These are phyloP conservation scores for Oncorhynchus mykiss DNA, from an alignment of 2,113 vertebrate species.

Conservation along the genomic window DNA sequence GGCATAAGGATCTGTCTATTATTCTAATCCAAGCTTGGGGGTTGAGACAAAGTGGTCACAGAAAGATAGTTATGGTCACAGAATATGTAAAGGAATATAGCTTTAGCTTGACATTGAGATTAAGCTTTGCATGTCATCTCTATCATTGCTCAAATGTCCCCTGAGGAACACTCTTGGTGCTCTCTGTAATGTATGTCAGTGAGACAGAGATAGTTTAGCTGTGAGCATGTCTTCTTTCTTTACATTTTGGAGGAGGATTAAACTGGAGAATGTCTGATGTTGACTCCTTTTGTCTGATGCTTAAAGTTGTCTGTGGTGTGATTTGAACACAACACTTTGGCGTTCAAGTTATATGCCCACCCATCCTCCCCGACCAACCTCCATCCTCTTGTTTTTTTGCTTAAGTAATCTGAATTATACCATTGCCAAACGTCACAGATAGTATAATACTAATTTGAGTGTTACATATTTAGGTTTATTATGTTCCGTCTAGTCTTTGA, in stretches of 20 bases:
- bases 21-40: background rate
- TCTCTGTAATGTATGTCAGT: background rate
- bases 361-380: too few species aligned
- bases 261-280: conserved; percentile 47
- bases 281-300: conserved; percentile 36
- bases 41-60: background rate
- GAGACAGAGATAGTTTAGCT: background rate
- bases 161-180: background rate
- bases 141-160: too few species aligned
- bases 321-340: too few species aligned
- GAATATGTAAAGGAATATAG: background rate
- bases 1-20: background rate
- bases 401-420: too few species aligned
- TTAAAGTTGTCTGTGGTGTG: too few species aligned
- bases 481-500: too few species aligned
- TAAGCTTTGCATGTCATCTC: background rate
- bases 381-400: too few species aligned
- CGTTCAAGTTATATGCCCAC: too few species aligned
- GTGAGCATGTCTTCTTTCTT: background rate
- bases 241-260: conserved; percentile 11
- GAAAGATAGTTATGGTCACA: background rate
- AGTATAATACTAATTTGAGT: too few species aligned
- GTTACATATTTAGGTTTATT: too few species aligned
- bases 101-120: background rate
- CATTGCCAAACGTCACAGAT: too few species aligned